Conservation (phyloP, 64 coral and sea anemone genomes). For the Pocillopora damicornis region DNA sequence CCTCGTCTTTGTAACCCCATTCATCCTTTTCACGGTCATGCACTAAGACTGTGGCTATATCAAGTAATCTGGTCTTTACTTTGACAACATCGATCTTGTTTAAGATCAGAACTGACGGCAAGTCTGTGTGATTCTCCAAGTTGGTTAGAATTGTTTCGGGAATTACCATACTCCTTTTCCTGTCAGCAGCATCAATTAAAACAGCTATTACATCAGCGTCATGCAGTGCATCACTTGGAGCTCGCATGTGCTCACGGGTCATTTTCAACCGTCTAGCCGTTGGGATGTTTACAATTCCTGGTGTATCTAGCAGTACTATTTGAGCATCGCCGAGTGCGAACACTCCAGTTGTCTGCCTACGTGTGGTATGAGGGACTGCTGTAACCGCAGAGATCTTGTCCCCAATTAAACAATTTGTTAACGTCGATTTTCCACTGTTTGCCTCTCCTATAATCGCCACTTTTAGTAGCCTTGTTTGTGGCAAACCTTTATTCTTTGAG, state of each 20-base stretch:
- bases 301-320: slow-evolving; percentile 86
- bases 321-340: slow-evolving; percentile 62
- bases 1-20: slow-evolving; percentile 67
- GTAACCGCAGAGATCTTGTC: slow-evolving; percentile 90
- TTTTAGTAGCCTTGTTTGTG: slow-evolving; percentile 62
- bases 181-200: slow-evolving; percentile 70
- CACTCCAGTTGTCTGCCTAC: slow-evolving; percentile 69
- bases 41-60: slow-evolving; percentile 54
- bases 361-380: slow-evolving; percentile 85
- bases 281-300: slow-evolving; percentile 67
- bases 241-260: slow-evolving; percentile 82
- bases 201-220: slow-evolving; percentile 84
- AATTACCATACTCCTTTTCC: slow-evolving; percentile 63
- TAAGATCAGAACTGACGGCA: slow-evolving; percentile 77
- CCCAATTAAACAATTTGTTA: slow-evolving; percentile 85
- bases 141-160: slow-evolving; percentile 67
- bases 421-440: slow-evolving; percentile 96
- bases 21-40: slow-evolving; percentile 79
- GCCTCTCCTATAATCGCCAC: slow-evolving; percentile 93
- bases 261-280: slow-evolving; percentile 85
- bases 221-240: slow-evolving; percentile 74
- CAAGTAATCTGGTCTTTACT: slow-evolving; percentile 63
- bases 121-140: slow-evolving; percentile 35
- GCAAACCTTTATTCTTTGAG: slow-evolving; percentile 7
- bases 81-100: slow-evolving; percentile 87